Base-by-base conservation (phyloP, 1,140 invertebrate species). In the Drosophila bocki region DNA sequence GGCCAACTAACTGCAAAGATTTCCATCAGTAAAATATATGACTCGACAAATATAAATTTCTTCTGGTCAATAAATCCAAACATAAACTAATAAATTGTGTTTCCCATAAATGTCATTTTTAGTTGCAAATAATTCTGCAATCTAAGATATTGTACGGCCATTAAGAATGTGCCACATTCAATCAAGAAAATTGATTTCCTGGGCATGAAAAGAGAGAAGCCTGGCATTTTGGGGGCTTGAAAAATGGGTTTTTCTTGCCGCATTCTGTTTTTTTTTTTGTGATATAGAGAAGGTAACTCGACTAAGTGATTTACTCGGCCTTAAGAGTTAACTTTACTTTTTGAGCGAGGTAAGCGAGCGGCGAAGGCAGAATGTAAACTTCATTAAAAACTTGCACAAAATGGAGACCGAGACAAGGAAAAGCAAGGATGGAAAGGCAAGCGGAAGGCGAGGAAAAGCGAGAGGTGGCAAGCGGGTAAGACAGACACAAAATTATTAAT, bases 371-470 rank as follows among this genome's bases (percentile, higher is more conserved):
- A 79, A 68, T 72, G 82, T 81, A 87, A 86, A 87, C 84, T 87
- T 87, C 84, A 87, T 87, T 87, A 88, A 87, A 54, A 83, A 83
- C 70, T 75, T 83, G 83, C 84, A 79, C 65, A 69, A 61, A 78
- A 69, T 56, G 51, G 12, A 53, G 37, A 51, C 33, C 22, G 12
- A 53, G 69, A 47, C 69, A 74, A 56, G 39, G 35, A 41, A 61
- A 62, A 51, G 37, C 42, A 19, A 17, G 47, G 47, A 12, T 8
- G 26, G 39, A 32, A 37, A 45, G 56, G 8, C 13, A 13, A 32
- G 29, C 8, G 48, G 9, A 33, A 35, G 29, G 48, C 61, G 29
- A n/a, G 15, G 17, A 56, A 56, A 35, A 19, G 54, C 19, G 29
- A 44, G 53, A 44, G 53, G 53, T 39, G 53, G 50, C 29, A 50